Conservation (phyloP, 2,113 vertebrate species). For the Pandion haliaetus region DNA sequence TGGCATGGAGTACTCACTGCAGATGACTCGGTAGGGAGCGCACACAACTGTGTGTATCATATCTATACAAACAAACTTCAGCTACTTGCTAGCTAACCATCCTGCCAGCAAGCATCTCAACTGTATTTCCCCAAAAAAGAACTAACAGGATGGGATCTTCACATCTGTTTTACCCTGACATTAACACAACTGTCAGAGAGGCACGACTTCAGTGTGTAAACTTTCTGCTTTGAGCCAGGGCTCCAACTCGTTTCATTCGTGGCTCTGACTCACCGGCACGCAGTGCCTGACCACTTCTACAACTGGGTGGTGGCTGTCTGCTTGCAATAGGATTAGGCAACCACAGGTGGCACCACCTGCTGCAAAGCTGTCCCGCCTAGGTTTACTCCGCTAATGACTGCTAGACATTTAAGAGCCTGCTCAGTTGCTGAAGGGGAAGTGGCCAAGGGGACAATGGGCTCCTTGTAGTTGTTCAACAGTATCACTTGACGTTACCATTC, state of each 20-base stretch:
- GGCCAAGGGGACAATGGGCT: background rate
- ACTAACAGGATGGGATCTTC: background rate
- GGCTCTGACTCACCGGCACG: background rate
- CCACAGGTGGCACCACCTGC: constrained; percentile 43
- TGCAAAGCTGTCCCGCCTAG: background rate
- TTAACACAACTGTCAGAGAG: background rate
- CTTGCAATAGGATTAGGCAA: background rate
- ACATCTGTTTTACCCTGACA: background rate
- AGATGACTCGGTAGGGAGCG: background rate
- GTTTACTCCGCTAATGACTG: background rate
- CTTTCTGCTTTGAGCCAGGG: background rate
- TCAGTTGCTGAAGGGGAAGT: constrained; percentile 1
- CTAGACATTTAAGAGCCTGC: background rate
- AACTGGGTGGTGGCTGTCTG: background rate
- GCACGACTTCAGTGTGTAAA: background rate
- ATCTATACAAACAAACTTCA: background rate
- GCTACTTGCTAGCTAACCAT: background rate
- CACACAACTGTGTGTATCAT: background rate
- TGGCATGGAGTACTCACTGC: background rate
- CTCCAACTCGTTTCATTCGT: background rate
- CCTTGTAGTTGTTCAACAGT: constrained; percentile 2
- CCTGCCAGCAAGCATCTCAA: background rate
- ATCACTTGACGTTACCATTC: background rate
- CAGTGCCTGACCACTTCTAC: background rate
- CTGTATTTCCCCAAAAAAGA: background rate